A percentile compares a stretch with the other conserved stretches of the same genome.
These are phyloP conservation scores for Platerodrilus igneus DNA, from an alignment of 2,888 invertebrate species.

Conservation along the genomic window DNA sequence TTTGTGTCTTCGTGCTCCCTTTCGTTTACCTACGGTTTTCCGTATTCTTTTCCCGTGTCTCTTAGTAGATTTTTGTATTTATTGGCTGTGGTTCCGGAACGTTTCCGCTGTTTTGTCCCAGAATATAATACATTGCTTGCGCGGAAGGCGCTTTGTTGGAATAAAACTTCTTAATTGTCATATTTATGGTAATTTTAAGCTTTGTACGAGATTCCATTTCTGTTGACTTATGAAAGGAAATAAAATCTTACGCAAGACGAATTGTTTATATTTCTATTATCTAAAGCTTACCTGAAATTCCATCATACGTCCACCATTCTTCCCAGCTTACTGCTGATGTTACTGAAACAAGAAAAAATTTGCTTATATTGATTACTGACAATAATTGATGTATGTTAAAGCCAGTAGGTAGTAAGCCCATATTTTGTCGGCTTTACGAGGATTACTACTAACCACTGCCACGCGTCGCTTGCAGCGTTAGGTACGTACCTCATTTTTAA, in stretches of 20 bases:
- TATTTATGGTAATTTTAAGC: conserved; percentile 33
- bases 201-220: conserved; percentile 19
- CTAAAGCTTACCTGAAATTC: conserved; percentile 91
- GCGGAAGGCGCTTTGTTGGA: conserved; percentile 26
- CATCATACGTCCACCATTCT: conserved; percentile 95
- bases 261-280: no score
- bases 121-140: conserved; percentile 25
- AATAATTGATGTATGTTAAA: conserved; percentile 41
- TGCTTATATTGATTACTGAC: conserved; percentile 38
- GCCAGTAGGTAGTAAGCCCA: conserved; percentile 38
- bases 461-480: conserved; percentile 37
- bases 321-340: conserved; percentile 82
- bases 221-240: conserved; percentile 3
- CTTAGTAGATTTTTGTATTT: conserved; percentile 39
- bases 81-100: conserved; percentile 34
- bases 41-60: conserved; percentile 33
- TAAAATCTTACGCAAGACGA: conserved; percentile 4
- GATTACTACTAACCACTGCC: conserved; percentile 38
- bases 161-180: conserved; percentile 36
- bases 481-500: conserved; percentile 48
- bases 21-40: conserved; percentile 38
- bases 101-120: conserved; percentile 38
- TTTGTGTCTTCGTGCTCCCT: conserved; percentile 37
- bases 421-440: conserved; percentile 43
- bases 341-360: conserved; percentile 59